These are phyloP conservation scores for Gallinago nigripennis DNA, from an alignment of 2,797 vertebrate species.

Conservation along the genomic window DNA sequence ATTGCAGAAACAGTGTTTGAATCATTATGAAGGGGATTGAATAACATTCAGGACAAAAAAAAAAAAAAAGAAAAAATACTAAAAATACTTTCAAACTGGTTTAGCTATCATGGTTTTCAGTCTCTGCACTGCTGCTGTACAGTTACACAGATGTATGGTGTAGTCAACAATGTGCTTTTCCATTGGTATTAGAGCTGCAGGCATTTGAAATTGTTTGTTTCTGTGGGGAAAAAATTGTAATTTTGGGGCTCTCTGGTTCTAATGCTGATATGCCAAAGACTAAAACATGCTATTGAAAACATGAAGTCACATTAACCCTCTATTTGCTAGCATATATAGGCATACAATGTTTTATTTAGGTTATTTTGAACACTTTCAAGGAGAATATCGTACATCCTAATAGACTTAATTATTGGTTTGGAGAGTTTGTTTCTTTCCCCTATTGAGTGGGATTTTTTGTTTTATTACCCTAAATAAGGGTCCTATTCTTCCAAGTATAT, in stretches of 20 bases:
- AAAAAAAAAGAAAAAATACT: neutral
- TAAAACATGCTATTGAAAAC: neutral
- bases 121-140: neutral
- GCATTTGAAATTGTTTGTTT: neutral
- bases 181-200: neutral
- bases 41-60: neutral
- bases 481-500: neutral
- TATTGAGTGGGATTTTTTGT: neutral
- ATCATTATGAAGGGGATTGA: neutral
- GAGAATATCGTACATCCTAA: neutral
- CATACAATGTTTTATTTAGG: neutral
- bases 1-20: neutral
- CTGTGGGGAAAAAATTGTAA: neutral
- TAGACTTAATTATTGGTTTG: neutral
- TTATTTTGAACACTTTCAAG: neutral
- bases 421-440: neutral
- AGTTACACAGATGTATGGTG: neutral
- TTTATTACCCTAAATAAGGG: neutral
- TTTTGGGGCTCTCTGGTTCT: neutral
- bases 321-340: neutral
- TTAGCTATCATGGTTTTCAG: neutral
- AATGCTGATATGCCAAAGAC: neutral
- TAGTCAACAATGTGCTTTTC: neutral
- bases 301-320: neutral
- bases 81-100: neutral